Base-by-base conservation (phyloP, 30 jellyfish, hydroid and myxozoan species). In the Pelagia noctiluca region DNA sequence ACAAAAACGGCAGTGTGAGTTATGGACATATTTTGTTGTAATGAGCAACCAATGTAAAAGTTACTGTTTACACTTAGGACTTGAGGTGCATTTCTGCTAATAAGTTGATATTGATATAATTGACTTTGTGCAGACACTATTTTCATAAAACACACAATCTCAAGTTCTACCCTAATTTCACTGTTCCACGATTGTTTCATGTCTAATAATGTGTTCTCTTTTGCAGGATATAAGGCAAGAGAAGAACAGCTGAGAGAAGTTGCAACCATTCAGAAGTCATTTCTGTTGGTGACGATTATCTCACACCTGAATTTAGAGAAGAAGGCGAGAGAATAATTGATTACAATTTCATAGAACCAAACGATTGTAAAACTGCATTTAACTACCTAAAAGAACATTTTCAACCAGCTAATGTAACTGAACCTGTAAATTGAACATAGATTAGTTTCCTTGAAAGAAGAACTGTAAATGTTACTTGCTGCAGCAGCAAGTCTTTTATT, bases 271-370 rank as follows among this genome's bases (percentile, higher is more conserved):
- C 57, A 42, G 57, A 42, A 42, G 57, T 42, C 57, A 8, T 42
- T 42, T 42, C 57, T 42, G 57, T 42, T 42, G 57, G 57, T 42
- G 57, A 42, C 57, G 57, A n/a, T n/a, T n/a, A n/a, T n/a, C n/a
- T n/a, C n/a, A n/a, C n/a, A n/a, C n/a, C n/a, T n/a, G n/a, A n/a
- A n/a, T n/a, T n/a, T n/a, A n/a, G n/a, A n/a, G n/a, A n/a, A n/a
- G n/a, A n/a, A n/a, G n/a, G n/a, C n/a, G n/a, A n/a, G n/a, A n/a
- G n/a, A n/a, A n/a, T n/a, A n/a, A n/a, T n/a, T n/a, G n/a, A n/a
- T n/a, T n/a, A n/a, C n/a, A n/a, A n/a, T n/a, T n/a, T n/a, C n/a
- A n/a, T n/a, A n/a, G n/a, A n/a, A n/a, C 57, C 57, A 42, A 42
- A 42, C 57, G 57, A 42, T 42, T 42, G 57, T 42, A 5, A 42